Percentiles rank a stretch among this genome's conserved stretches.
phyloP scores from a whole-genome alignment of 2,113 vertebrate genomes.

The Vidua macroura region DNA sequence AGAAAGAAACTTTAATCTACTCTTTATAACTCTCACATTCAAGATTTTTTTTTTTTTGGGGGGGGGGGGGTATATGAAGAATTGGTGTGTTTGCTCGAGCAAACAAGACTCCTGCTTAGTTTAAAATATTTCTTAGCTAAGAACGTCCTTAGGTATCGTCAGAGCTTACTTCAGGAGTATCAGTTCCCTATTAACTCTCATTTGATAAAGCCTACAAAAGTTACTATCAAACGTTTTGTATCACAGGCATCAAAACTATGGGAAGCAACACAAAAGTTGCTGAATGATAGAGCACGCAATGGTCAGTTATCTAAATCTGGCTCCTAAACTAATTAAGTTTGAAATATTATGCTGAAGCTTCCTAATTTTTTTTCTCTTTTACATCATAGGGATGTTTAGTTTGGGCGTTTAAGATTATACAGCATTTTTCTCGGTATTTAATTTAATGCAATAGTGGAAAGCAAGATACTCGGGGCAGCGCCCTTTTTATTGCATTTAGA shows the following conservation, averaged over 20 bases:
- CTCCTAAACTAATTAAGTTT: conserved; percentile 65
- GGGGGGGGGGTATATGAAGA: not conserved
- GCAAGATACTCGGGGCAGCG: conserved; percentile 49
- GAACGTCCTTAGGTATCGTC: conserved; percentile 13
- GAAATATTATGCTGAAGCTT: conserved; percentile 55
- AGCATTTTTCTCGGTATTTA: conserved; percentile 52
- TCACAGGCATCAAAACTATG: conserved; percentile 36
- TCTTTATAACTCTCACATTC: conserved; percentile 36
- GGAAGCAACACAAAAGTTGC: conserved; percentile 66
- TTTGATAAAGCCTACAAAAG: conserved; percentile 47
- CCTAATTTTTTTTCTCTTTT: conserved; percentile 37
- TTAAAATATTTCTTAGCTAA: conserved; percentile 38
- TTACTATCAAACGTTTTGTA: conserved; percentile 30
- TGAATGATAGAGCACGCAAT: conserved; percentile 54
- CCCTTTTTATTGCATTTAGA: conserved; percentile 35
- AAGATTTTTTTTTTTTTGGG: not conserved
- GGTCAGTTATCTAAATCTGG: conserved; percentile 49
- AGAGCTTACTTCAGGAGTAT: conserved; percentile 50
- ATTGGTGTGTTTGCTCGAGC: conserved; percentile 42
- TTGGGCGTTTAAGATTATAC: conserved; percentile 2
- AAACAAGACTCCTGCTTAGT: conserved; percentile 53
- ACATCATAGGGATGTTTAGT: conserved; percentile 36
- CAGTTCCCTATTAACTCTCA: conserved; percentile 27
- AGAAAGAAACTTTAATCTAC: conserved; percentile 53
- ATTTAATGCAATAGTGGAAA: conserved; percentile 49